phyloP scores from a whole-genome alignment of 2,888 invertebrate genomes.

The Cenopis cana region DNA sequence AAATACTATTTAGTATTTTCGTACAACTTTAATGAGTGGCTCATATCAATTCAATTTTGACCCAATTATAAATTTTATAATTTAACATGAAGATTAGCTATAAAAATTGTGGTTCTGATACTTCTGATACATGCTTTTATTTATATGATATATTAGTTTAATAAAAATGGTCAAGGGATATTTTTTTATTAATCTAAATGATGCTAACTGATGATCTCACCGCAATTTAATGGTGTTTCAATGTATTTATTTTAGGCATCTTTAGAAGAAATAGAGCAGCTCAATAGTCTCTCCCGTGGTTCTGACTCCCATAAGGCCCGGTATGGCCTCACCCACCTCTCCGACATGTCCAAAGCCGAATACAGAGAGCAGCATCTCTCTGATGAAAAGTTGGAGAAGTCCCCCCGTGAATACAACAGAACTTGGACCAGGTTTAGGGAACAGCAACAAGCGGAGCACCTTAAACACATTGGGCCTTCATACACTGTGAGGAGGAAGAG shows the following conservation, averaged over 20 bases:
- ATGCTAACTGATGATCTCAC: no score
- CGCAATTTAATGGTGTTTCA: neutral
- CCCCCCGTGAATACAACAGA: conserved; percentile 59
- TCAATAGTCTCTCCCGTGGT: conserved; percentile 74
- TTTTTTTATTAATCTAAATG: no score
- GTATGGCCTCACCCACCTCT: conserved; percentile 86
- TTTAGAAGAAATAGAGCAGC: conserved; percentile 73
- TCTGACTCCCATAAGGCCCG: conserved; percentile 73
- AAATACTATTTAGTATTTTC: neutral
- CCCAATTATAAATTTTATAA: neutral
- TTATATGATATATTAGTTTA: no score
- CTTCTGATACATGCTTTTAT: no score
- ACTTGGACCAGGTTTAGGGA: conserved; percentile 62
- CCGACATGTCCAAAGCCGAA: conserved; percentile 87
- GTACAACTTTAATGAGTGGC: neutral
- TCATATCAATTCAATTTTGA: neutral
- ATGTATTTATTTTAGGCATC: conserved; percentile 71
- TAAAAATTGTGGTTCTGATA: no score
- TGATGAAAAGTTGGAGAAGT: conserved; percentile 64
- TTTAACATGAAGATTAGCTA: neutral
- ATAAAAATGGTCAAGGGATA: no score
- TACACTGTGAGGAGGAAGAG: conserved; percentile 63
- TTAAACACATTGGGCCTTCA: conserved; percentile 36
- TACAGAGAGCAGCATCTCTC: conserved; percentile 80
- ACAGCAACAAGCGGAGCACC: conserved; percentile 43